phyloP scores from a whole-genome alignment of 2,113 vertebrate genomes.

The Limanda limanda region DNA sequence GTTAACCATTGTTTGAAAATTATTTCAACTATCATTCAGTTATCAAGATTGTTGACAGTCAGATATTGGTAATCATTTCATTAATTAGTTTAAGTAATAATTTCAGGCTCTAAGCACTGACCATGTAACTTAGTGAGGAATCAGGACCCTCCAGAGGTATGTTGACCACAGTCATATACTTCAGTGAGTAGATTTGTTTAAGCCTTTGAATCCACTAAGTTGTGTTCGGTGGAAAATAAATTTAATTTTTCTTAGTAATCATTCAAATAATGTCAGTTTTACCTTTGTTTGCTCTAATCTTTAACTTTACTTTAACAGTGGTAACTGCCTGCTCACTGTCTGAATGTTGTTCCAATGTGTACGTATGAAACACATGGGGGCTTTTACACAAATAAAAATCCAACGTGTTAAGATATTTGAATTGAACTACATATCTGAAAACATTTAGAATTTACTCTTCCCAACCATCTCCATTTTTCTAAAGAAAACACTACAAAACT shows the following conservation, averaged over 20 bases:
- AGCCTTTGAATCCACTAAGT: not conserved
- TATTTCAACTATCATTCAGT: not conserved
- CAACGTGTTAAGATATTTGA: not conserved
- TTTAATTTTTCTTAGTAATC: too few species aligned
- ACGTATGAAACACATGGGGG: too few species aligned
- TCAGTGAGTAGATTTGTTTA: not conserved
- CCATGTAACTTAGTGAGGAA: too few species aligned
- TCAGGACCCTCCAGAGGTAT: not conserved
- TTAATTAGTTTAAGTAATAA: not conserved
- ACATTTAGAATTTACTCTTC: not conserved
- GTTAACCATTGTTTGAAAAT: not conserved
- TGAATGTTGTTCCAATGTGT: too few species aligned
- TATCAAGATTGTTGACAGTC: too few species aligned
- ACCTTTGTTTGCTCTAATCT: too few species aligned
- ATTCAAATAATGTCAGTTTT: too few species aligned
- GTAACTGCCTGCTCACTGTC: too few species aligned
- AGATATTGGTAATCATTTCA: not conserved
- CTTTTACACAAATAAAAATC: too few species aligned
- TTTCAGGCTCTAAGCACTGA: not conserved
- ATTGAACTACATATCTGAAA: not conserved
- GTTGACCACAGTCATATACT: not conserved
- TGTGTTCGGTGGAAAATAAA: too few species aligned
- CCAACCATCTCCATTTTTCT: not conserved
- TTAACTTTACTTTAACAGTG: not conserved
- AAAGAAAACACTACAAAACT: not conserved